These are phyloP conservation scores for Rousettus madagascariensis DNA, from an alignment of 2,797 vertebrate genomes.

Conservation along the genomic window DNA sequence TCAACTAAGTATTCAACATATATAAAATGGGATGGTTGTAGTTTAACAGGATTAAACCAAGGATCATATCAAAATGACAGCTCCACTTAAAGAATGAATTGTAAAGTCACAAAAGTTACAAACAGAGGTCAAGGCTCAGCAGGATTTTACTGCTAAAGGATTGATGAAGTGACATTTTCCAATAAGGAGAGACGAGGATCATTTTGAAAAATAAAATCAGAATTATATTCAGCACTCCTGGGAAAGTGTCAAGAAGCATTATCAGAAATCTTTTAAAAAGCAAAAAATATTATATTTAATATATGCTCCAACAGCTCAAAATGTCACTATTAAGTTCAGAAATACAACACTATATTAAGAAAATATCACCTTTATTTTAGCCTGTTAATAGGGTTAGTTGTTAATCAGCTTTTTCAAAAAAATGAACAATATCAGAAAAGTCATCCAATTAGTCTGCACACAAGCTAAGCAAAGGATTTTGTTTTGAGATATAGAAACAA, in stretches of 20 bases:
- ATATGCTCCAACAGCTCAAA: slow-evolving; percentile 36
- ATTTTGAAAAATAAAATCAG: slow-evolving; percentile 46
- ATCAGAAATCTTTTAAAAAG: slow-evolving; percentile 4
- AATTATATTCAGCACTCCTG: slow-evolving; percentile 46
- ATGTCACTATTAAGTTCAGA: slow-evolving; percentile 35
- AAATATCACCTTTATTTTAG: slow-evolving; percentile 7
- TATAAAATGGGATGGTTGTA: slow-evolving; percentile 75
- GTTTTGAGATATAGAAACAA: neutral
- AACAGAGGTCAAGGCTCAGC: slow-evolving; percentile 75
- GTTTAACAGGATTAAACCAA: slow-evolving; percentile 83
- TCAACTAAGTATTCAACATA: slow-evolving; percentile 79
- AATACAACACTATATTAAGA: neutral
- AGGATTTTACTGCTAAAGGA: slow-evolving; percentile 69
- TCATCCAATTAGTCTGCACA: neutral
- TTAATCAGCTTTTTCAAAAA: slow-evolving; percentile 45
- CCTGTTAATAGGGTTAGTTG: neutral
- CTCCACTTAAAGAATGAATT: slow-evolving; percentile 77
- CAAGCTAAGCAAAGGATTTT: slow-evolving; percentile 3
- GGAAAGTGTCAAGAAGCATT: neutral
- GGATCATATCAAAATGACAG: slow-evolving; percentile 81
- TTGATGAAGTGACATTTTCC: slow-evolving; percentile 63
- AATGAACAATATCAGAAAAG: slow-evolving; percentile 34
- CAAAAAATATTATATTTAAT: slow-evolving; percentile 14
- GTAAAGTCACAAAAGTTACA: slow-evolving; percentile 74
- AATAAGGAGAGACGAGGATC: slow-evolving; percentile 60